Percentiles rank a stretch among this genome's conserved stretches.
These are phyloP conservation scores for Poecilia wingei DNA, from an alignment of 2,797 vertebrate genomes.

Conservation along the genomic window DNA sequence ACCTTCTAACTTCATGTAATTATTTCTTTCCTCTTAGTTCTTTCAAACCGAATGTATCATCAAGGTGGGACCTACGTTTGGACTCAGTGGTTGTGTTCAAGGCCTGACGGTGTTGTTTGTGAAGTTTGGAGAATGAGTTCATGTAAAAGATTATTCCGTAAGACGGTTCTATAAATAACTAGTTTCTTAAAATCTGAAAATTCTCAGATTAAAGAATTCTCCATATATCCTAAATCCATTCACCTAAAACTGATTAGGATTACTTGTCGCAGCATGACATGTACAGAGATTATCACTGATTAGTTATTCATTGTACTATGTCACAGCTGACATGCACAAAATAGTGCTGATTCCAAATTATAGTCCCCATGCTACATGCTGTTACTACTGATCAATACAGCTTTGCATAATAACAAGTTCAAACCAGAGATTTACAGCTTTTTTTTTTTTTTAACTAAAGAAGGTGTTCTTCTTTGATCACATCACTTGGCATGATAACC, in stretches of 20 bases:
- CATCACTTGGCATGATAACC: not conserved
- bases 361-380: not conserved
- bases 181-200: not conserved
- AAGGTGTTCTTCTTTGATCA: not conserved
- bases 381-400: not conserved
- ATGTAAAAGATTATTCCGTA: not conserved
- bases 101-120: not conserved
- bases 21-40: conserved; percentile 24
- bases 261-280: not conserved
- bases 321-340: not conserved
- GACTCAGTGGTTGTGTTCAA: conserved; percentile 1
- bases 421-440: too few species aligned
- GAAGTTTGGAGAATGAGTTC: conserved; percentile 5
- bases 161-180: not conserved
- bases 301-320: not conserved
- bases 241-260: conserved; percentile 6
- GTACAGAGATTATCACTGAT: not conserved
- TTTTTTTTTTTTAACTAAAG: not conserved
- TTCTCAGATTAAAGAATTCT: not conserved
- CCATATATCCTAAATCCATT: conserved; percentile 1
- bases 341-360: not conserved
- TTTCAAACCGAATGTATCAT: conserved; percentile 14
- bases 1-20: conserved; percentile 49
- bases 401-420: not conserved
- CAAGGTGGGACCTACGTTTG: not conserved